Base-by-base conservation (phyloP, 2,888 invertebrate species). In the Exephanes ischioxanthus region DNA sequence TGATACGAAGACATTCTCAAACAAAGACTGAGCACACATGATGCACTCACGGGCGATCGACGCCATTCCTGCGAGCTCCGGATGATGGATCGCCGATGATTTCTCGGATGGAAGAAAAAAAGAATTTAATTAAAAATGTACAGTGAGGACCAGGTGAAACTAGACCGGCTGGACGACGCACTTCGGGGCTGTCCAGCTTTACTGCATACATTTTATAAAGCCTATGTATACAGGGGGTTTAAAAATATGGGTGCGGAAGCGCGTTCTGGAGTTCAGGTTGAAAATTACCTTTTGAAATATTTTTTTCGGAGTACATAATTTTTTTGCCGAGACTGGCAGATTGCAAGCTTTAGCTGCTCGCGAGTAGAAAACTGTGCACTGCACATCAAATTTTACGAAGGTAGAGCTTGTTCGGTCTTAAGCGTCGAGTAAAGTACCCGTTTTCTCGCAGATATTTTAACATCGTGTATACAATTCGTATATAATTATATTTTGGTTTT, bases 1-100 rank as follows among this genome's bases (percentile, higher is more conserved):
- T 41, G 9, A 11, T 41, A 41, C 41, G 33, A 48, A 66, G 76
- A 70, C 77, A 87, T 84, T 83, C 81, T 72, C 68, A 70, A 83
- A 85, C 85, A 73, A 87, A 88, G 87, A 88, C 87, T 88, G 88
- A 88, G 84, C 75, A 83, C 80, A 66, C 41, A 78, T 41, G 82
- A 87, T 87, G 83, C 85, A 83, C 83, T 70, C n/a, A 4, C 41
- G 30, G 76, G 53, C 14, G 6, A 30, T 7, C 30, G 30, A 16
- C 30, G 63, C 26, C n/a, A n/a, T 63, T 16, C 45, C n/a, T 14
- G 30, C 30, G 9, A 48, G 19, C 1, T 22, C 41, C 58, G 22
- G 14, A 22, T 37, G 41, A 41, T 22, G 5, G 41, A 58, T 30
- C 9, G 6, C 26, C 61, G 61, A 73, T 16, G 61, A 73, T 73